Evolutionary conservation across 2,113 vertebrate species (phyloP), one percentile per base, ranked within the genome.

Genomic region (Paratilapia polleni): DNA sequence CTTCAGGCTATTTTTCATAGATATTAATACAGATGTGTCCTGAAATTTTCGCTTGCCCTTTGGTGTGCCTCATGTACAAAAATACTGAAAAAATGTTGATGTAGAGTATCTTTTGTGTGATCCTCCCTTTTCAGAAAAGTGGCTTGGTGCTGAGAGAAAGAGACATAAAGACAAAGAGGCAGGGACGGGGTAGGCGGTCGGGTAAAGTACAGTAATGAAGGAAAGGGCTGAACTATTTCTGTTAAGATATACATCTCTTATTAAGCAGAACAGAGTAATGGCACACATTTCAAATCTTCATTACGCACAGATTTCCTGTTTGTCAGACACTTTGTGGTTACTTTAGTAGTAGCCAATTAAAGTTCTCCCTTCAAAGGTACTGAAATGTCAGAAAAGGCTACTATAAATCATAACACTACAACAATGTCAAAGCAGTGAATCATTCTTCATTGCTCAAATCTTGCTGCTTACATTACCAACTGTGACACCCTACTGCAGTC

Each of bases 11-110:
- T 14, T 49, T 49, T 49, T 5, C 5, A 49, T 14, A 49, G 43
- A 49, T 15, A 24, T 56, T 26, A 59, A 59, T 24, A 59, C 57
- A 52, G 24, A 49, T 31, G 9, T 20, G 17, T 52, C 43, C 43
- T 49, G 24, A 73, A 20, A 31, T 12, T 19, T 28, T 47, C 9
- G 15, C 24, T 4, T 52, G 49, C 10, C 1, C 56, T 64, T 83
- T 88, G 77, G 86, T 87, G 87, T 73, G 10, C 28, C 17, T 52
- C 66, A 84, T 79, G n/a, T 58, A 82, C 38, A 63, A 56, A 79
- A 82, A 77, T 91, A 52, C 24, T 68, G 70, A 20, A 60, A 3
- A 22, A 85, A 75, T 74, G 12, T 41, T 70, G 36, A n/a, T 34
- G 52, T 38, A 26, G 54, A 11, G 34, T 63, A 68, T 75, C 64